Base-by-base conservation (phyloP, 1,140 invertebrate species). In the Lordiphosa stackelbergi region DNA sequence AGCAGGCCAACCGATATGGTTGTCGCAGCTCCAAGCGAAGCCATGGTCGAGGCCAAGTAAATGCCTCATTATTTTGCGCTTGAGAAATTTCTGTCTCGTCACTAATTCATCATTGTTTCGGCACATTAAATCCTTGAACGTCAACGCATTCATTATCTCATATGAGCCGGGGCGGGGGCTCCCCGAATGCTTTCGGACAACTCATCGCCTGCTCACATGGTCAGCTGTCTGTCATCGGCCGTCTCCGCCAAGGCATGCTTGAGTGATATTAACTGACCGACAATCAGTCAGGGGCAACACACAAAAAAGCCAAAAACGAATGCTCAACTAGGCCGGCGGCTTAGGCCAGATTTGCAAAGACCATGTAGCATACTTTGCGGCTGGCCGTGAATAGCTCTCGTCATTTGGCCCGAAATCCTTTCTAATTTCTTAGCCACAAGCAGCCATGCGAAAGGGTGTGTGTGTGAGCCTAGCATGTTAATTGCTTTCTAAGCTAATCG, bases 91-190 rank as follows among this genome's bases (percentile, higher is more conserved):
- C 78, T 83, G 77, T 84, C 77, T 83, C 77, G 77, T 83, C 77
- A 83, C 77, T 83, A 83, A 83, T 83, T 83, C 77, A 83, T 83
- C 77, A 83, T 83, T 83, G 77, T 83, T 83, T 83, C 77, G 78
- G 77, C 77, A 83, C 77, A 83, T 83, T 83, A 83, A 83, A 83
- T 83, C 78, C 77, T 83, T 73, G 72, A 83, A 83, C 78, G 72
- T 83, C 77, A 83, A 83, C 77, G 77, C 77, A 83, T 83, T 83
- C 77, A 83, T 83, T 83, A 83, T 83, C 77, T 73, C 62, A 60
- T 74, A 52, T 70, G 59, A 49, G 37, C 10, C 11, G 8, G 37
- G 45, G 13, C 2, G 12, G 24, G 35, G 16, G 12, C 19, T 12
- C 19, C 58, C 34, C 36, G 48, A 54, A 53, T 43, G 66, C 46